Base-by-base conservation (phyloP, 2,113 vertebrate species). In the Tetrao urogallus region DNA sequence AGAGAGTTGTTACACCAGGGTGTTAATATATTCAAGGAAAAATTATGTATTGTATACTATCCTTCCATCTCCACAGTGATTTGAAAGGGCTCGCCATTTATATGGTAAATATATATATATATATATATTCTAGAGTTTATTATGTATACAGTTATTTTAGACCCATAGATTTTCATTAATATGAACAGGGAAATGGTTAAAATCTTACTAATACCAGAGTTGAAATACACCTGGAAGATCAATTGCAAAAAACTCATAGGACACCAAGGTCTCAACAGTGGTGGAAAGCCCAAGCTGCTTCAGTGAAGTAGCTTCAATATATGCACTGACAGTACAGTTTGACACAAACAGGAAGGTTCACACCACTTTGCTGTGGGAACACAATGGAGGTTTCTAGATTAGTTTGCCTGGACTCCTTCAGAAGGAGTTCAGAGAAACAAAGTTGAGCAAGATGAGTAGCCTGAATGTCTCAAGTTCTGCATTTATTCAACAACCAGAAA, bases 111-210 rank as follows among this genome's bases (percentile, higher is more conserved):
- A n/a, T n/a, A 58, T 32, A 40, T 40, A 42, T 43, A 48, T 21
- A 40, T 40, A 64, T 38, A 4, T 13, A 45, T 38, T 61, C 47
- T 63, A 48, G 45, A 64, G 19, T 17, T 40, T 52, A 36, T 77
- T 38, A 38, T n/a, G 36, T 48, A 32, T 36, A 32, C 36, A 17
- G 20, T 11, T 50, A 22, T 63, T 63, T 50, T 50, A 77, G 25
- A 27, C 27, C 14, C 17, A 64, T 10, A 72, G 32, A 21, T 3
- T 90, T 92, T 85, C 58, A n/a, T 76, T 76, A 69, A 79, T 34
- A 47, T 32, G 89, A 67, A 34, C 6, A 65, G 21, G 58, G 63
- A 88, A 95, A 94, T 14, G 8, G 54, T 93, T 91, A 92, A 84
- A 84, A 79, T 69, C 30, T 84, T 88, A 24, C 30, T 79, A 70